A percentile compares a stretch with the other conserved stretches of the same genome.
phyloP scores from a whole-genome alignment of 30 jellyfish, hydroid and myxozoan species.

The Catostylus mosaicus region DNA sequence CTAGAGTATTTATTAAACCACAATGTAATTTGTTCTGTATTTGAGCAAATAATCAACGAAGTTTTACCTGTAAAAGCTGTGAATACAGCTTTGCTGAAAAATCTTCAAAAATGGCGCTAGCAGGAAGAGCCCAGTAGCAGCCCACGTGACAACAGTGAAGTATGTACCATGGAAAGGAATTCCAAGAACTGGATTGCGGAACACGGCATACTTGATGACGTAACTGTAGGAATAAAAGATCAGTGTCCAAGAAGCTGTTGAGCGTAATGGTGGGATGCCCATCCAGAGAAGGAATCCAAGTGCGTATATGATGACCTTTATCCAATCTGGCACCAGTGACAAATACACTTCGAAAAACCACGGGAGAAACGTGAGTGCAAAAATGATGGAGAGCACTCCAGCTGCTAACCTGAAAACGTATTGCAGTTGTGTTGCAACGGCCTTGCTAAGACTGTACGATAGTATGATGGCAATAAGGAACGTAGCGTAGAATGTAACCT shows the following conservation, averaged over 20 bases:
- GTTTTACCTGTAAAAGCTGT: conserved; percentile 79
- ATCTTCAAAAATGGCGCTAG: conserved; percentile 61
- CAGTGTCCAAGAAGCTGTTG: conserved; percentile 80
- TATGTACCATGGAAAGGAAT: conserved; percentile 21
- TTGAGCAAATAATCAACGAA: no score
- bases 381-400: conserved; percentile 4
- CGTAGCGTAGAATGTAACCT: conserved; percentile 17
- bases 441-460: conserved; percentile 22
- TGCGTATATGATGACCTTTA: conserved; percentile 30
- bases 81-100: conserved; percentile 72
- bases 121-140: conserved; percentile 55
- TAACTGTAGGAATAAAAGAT: conserved; percentile 49
- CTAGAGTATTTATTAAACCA: no score
- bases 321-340: conserved; percentile 51
- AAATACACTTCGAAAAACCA: conserved; percentile 77
- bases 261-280: conserved; percentile 81
- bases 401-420: conserved; percentile 23
- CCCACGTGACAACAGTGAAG: conserved; percentile 54
- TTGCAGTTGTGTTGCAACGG: conserved; percentile 6
- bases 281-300: conserved; percentile 73
- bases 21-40: no score
- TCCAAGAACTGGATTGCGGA: conserved; percentile 54
- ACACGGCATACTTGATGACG: conserved; percentile 60
- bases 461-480: conserved; percentile 19
- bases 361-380: conserved; percentile 70